phyloP scores from a whole-genome alignment of 2,888 invertebrate genomes.

The Parochlus steinenii region DNA sequence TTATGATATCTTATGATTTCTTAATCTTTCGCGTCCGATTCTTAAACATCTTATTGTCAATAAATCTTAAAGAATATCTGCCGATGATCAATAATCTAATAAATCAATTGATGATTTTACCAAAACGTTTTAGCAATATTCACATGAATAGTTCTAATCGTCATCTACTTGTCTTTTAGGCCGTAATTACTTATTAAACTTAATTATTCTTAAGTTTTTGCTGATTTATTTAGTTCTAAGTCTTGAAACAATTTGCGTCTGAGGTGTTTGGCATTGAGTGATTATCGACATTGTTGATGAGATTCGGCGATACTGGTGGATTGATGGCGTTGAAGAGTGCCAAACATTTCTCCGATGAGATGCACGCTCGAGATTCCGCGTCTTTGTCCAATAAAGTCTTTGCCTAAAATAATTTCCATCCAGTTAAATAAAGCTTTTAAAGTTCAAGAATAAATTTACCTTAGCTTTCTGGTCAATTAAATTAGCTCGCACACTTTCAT shows the following conservation, averaged over 20 bases:
- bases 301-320: slow-evolving; percentile 8
- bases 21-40: too few relatives aligned
- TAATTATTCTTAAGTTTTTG: too few relatives aligned
- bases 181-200: too few relatives aligned
- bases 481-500: slow-evolving; percentile 55
- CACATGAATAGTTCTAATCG: too few relatives aligned
- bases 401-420: slow-evolving; percentile 24
- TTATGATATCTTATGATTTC: too few relatives aligned
- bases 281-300: slow-evolving; percentile 2
- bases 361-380: slow-evolving; percentile 25
- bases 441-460: slow-evolving; percentile 26
- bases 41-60: too few relatives aligned
- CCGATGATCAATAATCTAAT: too few relatives aligned
- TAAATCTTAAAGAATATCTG: too few relatives aligned
- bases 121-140: too few relatives aligned
- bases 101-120: too few relatives aligned
- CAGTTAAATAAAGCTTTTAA: background rate
- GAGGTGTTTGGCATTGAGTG: slow-evolving; percentile 2
- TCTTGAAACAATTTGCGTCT: slow-evolving; percentile 12
- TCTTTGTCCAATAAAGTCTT: slow-evolving; percentile 29
- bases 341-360: slow-evolving; percentile 19
- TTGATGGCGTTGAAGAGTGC: slow-evolving; percentile 10
- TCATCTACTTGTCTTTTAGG: too few relatives aligned
- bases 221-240: too few relatives aligned
- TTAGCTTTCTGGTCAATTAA: slow-evolving; percentile 48